Percentiles rank a stretch among this genome's conserved stretches.
These are phyloP conservation scores for Esox lucius DNA, from an alignment of 2,797 vertebrate genomes.

Conservation along the genomic window DNA sequence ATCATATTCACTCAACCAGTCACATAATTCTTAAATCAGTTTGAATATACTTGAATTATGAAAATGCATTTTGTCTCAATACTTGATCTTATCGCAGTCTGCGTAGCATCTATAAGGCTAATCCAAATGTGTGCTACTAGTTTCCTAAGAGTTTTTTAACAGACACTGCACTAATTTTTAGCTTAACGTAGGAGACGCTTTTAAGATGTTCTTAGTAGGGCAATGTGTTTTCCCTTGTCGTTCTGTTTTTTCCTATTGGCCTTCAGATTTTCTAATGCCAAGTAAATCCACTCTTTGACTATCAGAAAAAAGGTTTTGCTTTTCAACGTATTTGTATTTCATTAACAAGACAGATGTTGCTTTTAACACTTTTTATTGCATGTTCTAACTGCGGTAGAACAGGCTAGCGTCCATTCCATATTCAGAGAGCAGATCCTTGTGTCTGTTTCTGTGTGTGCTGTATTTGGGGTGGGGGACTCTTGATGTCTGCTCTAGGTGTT, in stretches of 20 bases:
- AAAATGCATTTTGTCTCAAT: conserved; percentile 74
- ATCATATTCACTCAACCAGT: conserved; percentile 3
- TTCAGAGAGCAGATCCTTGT: conserved; percentile 27
- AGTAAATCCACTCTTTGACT: conserved; percentile 29
- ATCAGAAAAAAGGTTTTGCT: conserved; percentile 33
- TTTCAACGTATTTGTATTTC: conserved; percentile 41
- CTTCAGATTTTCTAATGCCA: conserved; percentile 59
- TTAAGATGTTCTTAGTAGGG: conserved; percentile 29
- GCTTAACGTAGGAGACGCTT: conserved; percentile 60
- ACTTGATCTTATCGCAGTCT: conserved; percentile 74
- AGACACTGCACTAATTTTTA: conserved; percentile 94
- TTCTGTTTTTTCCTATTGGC: conserved; percentile 42
- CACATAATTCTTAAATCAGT: conserved; percentile 51
- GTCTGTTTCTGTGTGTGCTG: conserved; percentile 51
- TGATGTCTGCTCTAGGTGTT: conserved; percentile 10
- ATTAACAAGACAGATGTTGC: conserved; percentile 19
- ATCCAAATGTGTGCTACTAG: conserved; percentile 77
- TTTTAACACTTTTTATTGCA: conserved; percentile 23
- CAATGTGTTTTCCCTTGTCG: conserved; percentile 17
- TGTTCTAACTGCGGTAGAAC: conserved; percentile 24
- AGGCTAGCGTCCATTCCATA: conserved; percentile 57
- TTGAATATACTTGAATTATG: conserved; percentile 59
- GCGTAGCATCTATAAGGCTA: conserved; percentile 67
- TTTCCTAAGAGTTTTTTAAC: conserved; percentile 82
- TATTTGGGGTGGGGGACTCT: conserved; percentile 32